Conservation (phyloP, 2,113 vertebrate species). For the Caretta caretta region DNA sequence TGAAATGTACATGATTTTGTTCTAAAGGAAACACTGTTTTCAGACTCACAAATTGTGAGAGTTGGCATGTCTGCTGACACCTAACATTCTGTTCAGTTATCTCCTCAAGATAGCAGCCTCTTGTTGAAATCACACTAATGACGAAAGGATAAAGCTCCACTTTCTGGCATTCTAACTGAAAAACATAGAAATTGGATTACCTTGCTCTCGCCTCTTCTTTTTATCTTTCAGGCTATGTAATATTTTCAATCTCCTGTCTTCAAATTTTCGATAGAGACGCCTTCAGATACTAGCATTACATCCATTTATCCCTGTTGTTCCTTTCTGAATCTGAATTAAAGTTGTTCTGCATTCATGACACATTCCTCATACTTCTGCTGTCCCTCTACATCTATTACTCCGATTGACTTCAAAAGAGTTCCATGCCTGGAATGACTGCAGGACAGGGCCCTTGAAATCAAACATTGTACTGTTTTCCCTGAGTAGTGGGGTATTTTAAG, state of each 20-base stretch:
- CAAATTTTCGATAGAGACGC: background rate
- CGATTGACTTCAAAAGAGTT: slow-evolving; percentile 13
- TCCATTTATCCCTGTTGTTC: background rate
- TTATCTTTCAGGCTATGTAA: background rate
- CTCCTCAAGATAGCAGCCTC: rapidly evolving
- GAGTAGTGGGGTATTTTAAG: background rate
- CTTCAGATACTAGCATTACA: background rate
- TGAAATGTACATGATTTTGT: background rate
- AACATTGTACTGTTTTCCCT: background rate
- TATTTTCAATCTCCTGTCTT: background rate
- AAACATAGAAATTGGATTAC: background rate
- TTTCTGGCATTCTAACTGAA: background rate
- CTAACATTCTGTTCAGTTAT: background rate
- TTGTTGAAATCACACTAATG: background rate
- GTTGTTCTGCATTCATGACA: background rate
- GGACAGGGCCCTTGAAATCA: background rate
- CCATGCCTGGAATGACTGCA: background rate
- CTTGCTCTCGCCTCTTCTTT: background rate
- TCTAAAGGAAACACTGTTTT: background rate
- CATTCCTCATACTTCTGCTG: background rate
- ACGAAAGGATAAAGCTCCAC: background rate
- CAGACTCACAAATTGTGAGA: background rate
- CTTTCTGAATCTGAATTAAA: background rate
- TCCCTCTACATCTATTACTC: background rate
- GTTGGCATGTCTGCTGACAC: background rate